Conservation (phyloP, 2,797 vertebrate genomes). For the Esox masquinongy region DNA sequence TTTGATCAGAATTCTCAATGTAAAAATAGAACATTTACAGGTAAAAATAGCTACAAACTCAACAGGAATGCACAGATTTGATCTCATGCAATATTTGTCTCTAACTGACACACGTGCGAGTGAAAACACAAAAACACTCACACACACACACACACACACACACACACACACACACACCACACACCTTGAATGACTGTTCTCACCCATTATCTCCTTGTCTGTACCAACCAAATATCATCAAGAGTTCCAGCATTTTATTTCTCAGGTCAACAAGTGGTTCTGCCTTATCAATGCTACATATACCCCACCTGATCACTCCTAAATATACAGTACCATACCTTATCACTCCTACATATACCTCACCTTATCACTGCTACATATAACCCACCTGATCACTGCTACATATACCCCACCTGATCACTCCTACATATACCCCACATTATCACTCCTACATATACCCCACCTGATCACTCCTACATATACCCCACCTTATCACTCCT, state of each 20-base stretch:
- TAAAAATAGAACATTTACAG: not conserved
- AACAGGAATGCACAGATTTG: not conserved
- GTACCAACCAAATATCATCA: not conserved
- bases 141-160: not conserved
- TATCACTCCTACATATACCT: no score
- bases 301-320: no score
- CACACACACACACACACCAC: not conserved
- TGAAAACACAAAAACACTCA: not conserved
- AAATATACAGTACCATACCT: no score
- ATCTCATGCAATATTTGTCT: not conserved
- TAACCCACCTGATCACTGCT: no score
- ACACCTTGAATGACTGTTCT: slow-evolving; percentile 17
- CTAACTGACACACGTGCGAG: not conserved
- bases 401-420: no score
- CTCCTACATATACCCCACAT: no score
- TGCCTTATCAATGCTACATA: not conserved
- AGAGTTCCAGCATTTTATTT: slow-evolving; percentile 12
- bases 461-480: no score
- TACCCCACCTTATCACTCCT: no score
- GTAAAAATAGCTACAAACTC: not conserved
- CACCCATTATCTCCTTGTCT: not conserved
- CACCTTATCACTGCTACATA: no score
- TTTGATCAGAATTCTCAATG: not conserved
- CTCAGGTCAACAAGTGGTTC: slow-evolving; percentile 11
- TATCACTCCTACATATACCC: no score